Percentiles rank a stretch among this genome's conserved stretches.
These are phyloP conservation scores for Parazoanthus atlanticus DNA, from an alignment of 92 coral and sea anemone genomes.

Conservation along the genomic window DNA sequence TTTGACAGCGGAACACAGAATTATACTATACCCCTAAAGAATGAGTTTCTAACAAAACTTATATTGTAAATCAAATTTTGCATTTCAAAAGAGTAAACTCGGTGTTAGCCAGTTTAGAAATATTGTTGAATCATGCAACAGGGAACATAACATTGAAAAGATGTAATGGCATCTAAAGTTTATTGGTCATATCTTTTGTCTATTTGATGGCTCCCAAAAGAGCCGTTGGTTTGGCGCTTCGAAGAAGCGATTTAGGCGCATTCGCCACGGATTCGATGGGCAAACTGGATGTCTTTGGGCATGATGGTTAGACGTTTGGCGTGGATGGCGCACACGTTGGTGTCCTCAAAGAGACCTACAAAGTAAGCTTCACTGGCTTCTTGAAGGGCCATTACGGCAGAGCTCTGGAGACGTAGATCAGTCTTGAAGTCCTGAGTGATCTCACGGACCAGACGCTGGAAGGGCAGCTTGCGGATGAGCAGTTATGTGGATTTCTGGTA, in stretches of 20 bases:
- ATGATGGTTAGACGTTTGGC: constrained; percentile 99
- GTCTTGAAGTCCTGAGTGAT: constrained; percentile 99
- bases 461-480: constrained; percentile 99
- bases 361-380: constrained; percentile 98
- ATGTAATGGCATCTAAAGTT: background rate
- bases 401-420: constrained; percentile 97
- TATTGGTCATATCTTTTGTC: too few species aligned
- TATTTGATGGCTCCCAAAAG: constrained; percentile 68
- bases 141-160: background rate
- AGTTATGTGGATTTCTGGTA: constrained; percentile 98
- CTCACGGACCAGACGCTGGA: constrained; percentile 99
- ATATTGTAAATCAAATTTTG: background rate
- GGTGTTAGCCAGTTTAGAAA: constrained; percentile 3
- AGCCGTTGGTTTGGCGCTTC: constrained; percentile 55
- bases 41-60: background rate
- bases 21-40: background rate
- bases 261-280: constrained; percentile 98
- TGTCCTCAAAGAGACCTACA: constrained; percentile 99
- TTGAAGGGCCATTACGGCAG: constrained; percentile 99
- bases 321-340: constrained; percentile 99
- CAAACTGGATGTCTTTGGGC: constrained; percentile 99
- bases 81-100: background rate
- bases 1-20: background rate
- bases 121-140: background rate
- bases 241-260: constrained; percentile 43